Evolutionary conservation across 1,140 invertebrate genomes (phyloP), one percentile per base, ranked within the genome.

Genomic region (Bombus affinis): DNA sequence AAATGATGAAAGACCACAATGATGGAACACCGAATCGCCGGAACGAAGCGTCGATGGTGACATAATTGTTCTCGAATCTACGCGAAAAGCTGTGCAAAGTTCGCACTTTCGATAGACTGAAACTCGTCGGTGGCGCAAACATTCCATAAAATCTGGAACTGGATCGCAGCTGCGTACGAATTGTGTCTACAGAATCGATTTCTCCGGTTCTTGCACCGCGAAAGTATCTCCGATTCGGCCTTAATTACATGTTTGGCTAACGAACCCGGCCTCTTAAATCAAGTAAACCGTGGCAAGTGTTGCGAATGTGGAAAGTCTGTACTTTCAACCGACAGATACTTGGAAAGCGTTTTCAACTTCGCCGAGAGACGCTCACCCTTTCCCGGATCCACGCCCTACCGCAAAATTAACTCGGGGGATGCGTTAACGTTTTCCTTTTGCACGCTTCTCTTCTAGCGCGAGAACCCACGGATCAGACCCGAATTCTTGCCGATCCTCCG

Each of bases 211-310:
- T 13, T 35, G 9, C n/a, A 15, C 28, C 62, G 62, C 42, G 35
- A 83, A 83, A 77, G 44, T 83, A 83, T 77, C n/a, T 62, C 35
- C 12, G 32, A 37, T 62, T 39, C 32, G 32, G 68, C 32, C 81
- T 83, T 91, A 91, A 90, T 89, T 90, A 87, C 86, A 81, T 81
- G 84, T 92, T 92, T 92, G 89, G 86, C 22, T 88, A 81, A 86
- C 78, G 90, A 88, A 81, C 74, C 42, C 77, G 70, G 65, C 86
- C 53, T 90, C 88, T 86, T 86, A 86, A 86, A 85, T 88, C 82
- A 80, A 73, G 71, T 74, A 75, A 81, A 83, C 42, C 70, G 74
- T 74, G 79, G 84, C 62, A 83, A 78, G 68, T 81, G 88, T 86
- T 42, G 42, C 37, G 53, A 57, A 44, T 47, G 13, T 4, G 53